phyloP scores from a whole-genome alignment of 2,888 invertebrate species.

The Pomacea canaliculata region DNA sequence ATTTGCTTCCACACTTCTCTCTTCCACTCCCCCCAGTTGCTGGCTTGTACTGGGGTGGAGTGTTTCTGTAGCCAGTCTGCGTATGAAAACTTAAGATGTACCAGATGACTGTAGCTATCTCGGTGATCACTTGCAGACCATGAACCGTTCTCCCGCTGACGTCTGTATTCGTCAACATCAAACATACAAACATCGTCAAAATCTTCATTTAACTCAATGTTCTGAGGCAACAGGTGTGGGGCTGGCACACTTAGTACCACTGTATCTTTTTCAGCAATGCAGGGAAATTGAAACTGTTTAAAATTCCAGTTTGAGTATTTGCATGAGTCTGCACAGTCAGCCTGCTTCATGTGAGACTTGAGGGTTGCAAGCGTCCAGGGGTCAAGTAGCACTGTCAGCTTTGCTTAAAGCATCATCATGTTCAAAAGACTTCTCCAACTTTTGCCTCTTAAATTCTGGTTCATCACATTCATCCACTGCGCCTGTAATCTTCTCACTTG shows the following conservation, averaged over 20 bases:
- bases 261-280: constrained; percentile 41
- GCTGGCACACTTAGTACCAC: constrained; percentile 26
- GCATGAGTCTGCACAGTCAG: background rate
- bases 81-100: constrained; percentile 49
- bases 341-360: background rate
- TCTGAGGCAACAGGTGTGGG: constrained; percentile 36
- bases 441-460: background rate
- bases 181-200: constrained; percentile 34
- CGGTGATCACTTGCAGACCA: constrained; percentile 1
- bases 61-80: constrained; percentile 35
- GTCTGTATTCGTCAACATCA: constrained; percentile 38
- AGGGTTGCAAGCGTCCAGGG: constrained; percentile 9
- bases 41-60: constrained; percentile 31
- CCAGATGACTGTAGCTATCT: constrained; percentile 25
- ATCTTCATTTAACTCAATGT: constrained; percentile 34
- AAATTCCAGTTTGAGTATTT: constrained; percentile 38
- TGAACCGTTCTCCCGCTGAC: background rate
- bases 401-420: background rate
- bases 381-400: background rate
- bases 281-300: constrained; percentile 44
- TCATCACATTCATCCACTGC: background rate
- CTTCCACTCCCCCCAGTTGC: constrained; percentile 61
- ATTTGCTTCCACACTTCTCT: constrained; percentile 7
- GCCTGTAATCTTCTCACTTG: background rate
- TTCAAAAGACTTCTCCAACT: background rate